phyloP scores from a whole-genome alignment of 2,113 vertebrate species.

The Balaeniceps rex region DNA sequence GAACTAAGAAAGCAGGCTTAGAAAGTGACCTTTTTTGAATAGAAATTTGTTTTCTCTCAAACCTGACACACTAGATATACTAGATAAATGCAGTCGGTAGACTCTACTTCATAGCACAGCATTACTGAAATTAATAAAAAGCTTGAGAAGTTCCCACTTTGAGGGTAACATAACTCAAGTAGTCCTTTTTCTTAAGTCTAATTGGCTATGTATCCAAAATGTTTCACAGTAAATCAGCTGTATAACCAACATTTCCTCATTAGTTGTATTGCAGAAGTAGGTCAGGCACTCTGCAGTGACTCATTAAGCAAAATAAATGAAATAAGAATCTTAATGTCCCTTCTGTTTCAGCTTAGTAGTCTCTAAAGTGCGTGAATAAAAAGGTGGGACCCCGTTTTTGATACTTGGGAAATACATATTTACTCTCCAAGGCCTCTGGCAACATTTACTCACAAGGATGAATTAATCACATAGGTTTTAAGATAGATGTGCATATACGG shows the following conservation, averaged over 20 bases:
- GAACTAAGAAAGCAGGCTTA: background rate
- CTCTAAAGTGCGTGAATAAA: background rate
- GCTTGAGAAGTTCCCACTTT: background rate
- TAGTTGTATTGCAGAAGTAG: slow-evolving; percentile 24
- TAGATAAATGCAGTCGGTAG: background rate
- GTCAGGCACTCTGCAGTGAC: slow-evolving; percentile 22
- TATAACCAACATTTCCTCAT: slow-evolving; percentile 25
- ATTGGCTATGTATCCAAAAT: background rate
- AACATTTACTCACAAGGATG: background rate
- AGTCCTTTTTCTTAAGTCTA: background rate
- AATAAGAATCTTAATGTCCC: slow-evolving; percentile 34
- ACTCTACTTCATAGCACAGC: background rate
- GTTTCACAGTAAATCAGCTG: slow-evolving; percentile 26
- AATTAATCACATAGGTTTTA: background rate
- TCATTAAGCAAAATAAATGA: slow-evolving; percentile 45
- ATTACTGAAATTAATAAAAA: background rate
- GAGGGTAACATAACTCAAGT: background rate
- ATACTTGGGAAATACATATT: background rate
- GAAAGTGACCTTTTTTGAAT: background rate
- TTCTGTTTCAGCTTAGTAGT: slow-evolving; percentile 3
- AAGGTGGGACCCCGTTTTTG: background rate
- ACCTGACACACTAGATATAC: background rate
- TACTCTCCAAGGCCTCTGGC: background rate
- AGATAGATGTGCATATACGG: background rate
- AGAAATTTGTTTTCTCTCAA: background rate